Percentiles rank a stretch among this genome's conserved stretches.
Evolutionary conservation across 2,797 vertebrate genomes (phyloP).

Genomic region (Clamator glandarius): DNA sequence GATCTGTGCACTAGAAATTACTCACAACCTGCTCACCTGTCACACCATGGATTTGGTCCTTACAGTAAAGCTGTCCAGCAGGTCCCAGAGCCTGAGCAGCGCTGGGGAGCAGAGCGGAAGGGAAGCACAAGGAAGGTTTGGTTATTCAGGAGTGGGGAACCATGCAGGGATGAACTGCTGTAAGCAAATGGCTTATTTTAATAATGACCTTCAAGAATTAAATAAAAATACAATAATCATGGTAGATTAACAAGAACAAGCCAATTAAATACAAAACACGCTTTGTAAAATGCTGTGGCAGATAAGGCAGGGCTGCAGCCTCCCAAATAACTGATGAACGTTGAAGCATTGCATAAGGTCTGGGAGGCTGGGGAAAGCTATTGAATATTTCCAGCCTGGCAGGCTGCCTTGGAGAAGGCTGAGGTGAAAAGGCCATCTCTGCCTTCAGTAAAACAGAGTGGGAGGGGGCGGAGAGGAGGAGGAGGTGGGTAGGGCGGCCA

Average conservation of each 20-base stretch:
- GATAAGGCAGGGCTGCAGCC: conserved; percentile 43
- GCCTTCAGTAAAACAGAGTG: conserved; percentile 23
- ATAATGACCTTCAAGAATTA: conserved; percentile 75
- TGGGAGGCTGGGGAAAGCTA: neutral
- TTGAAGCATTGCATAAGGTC: neutral
- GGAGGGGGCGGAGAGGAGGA: neutral
- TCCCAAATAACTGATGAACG: conserved; percentile 28
- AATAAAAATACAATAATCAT: conserved; percentile 70
- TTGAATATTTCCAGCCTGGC: conserved; percentile 43
- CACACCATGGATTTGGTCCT: neutral
- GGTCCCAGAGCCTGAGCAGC: neutral
- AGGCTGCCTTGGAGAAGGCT: conserved; percentile 13
- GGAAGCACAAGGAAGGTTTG: neutral
- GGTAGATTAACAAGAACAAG: conserved; percentile 76
- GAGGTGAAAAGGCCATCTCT: conserved; percentile 61
- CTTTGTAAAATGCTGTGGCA: conserved; percentile 31
- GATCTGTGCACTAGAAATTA: neutral
- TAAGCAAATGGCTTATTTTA: conserved; percentile 66
- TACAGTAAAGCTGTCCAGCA: neutral
- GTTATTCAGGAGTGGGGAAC: neutral
- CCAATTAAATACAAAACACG: conserved; percentile 72
- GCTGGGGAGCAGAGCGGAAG: neutral
- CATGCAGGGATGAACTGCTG: conserved; percentile 1
- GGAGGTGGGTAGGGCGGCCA: conserved; percentile 1
- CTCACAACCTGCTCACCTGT: neutral